Evolutionary conservation across 2,797 vertebrate genomes (phyloP), one percentile per base, ranked within the genome.

Genomic region (Syngnathus rostellatus): DNA sequence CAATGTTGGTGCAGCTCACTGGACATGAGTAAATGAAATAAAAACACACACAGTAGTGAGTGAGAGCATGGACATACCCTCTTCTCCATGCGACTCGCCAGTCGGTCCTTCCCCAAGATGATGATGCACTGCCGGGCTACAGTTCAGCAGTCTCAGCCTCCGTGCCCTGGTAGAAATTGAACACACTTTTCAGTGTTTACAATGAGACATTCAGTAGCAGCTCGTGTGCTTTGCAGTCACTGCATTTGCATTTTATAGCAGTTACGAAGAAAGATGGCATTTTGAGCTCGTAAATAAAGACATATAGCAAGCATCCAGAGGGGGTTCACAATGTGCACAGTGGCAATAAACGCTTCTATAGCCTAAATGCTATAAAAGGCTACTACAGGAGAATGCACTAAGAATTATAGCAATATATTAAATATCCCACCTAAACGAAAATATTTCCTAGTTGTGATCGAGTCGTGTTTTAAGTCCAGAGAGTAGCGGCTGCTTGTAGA

Each of bases 81-180:
- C 87, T 91, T 92, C 85, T 92, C 91, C 91, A 92, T 92, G 89
- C 90, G 90, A 72, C 85, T 87, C 86, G 84, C 85, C 86, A 87
- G 89, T 86, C 88, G 84, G 85, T 82, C 81, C 83, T 68, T 74
- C 83, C 66, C 83, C 78, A 82, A 73, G 83, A 86, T 74, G 85
- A 79, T 79, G 89, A 88, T 85, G 87, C 84, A 66, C 83, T 68
- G 81, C 82, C 79, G 76, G 78, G 84, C 75, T 82, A 62, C 41
- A 77, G 80, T 86, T 82, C 87, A 76, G 85, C 71, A 72, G 76
- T 77, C 81, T 77, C 46, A 66, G 74, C 45, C 78, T 76, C 62
- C 62, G 23, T 64, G 64, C 67, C 78, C 82, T 86, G 77, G 9
- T 73, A 79, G 82, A 68, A 72, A 80, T 81, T 69, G 58, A 51